A percentile compares a stretch with the other conserved stretches of the same genome.
These are phyloP conservation scores for Calameuta idolon DNA, from an alignment of 2,888 invertebrate genomes.

Conservation along the genomic window DNA sequence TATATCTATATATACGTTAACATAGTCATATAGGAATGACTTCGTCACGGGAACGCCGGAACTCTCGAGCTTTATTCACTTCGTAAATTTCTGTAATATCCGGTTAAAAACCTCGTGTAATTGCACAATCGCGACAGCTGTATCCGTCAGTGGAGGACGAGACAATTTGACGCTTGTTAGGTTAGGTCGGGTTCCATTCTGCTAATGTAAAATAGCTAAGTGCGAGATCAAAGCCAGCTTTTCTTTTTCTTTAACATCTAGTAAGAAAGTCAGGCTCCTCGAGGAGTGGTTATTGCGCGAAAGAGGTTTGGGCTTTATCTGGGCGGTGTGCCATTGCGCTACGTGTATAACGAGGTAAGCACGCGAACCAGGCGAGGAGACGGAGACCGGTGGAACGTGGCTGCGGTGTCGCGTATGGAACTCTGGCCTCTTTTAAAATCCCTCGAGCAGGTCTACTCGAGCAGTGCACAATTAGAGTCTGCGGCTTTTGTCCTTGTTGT, in stretches of 20 bases:
- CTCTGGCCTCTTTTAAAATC: background rate
- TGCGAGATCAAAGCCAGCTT: background rate
- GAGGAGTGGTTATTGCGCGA: constrained; percentile 30
- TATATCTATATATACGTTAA: background rate
- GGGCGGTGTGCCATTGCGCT: background rate
- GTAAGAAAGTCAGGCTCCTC: background rate
- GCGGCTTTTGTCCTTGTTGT: background rate
- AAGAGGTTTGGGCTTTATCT: constrained; percentile 8
- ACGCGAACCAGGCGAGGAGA: background rate
- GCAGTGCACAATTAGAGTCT: constrained; percentile 40
- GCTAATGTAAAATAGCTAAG: background rate
- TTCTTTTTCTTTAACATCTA: background rate
- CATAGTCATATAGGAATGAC: background rate
- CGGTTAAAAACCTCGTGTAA: background rate
- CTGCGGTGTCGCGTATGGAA: background rate
- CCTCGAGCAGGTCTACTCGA: constrained; percentile 19
- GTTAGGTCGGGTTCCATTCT: background rate
- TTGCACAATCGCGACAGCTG: background rate
- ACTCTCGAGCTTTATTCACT: background rate
- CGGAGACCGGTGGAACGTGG: background rate
- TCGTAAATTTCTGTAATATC: background rate
- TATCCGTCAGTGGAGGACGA: background rate
- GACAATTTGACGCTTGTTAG: background rate
- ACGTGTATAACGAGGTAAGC: background rate
- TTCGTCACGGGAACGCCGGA: background rate